Conservation (phyloP, 2,113 vertebrate species). For the Brienomyrus brachyistius region DNA sequence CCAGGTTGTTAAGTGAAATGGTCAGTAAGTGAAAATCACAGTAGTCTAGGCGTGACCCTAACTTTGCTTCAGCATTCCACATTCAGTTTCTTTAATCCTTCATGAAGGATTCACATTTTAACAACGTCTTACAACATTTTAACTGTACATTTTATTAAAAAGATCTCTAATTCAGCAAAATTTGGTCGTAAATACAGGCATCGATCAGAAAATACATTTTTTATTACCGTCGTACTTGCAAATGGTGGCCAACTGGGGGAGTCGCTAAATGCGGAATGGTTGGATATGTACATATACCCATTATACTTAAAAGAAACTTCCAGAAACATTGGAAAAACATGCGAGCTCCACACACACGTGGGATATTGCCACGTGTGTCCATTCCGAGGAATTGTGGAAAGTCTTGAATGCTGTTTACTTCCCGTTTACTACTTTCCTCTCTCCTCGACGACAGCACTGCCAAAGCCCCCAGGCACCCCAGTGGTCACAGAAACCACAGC, state of each 20-base stretch:
- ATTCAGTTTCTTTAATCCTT: neutral
- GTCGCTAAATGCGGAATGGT: neutral
- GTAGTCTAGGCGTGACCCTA: neutral
- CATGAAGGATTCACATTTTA: neutral
- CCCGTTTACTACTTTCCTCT: neutral
- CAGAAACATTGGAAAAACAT: neutral
- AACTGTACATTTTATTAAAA: neutral
- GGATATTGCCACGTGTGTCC: neutral
- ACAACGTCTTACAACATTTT: neutral
- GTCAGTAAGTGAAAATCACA: neutral
- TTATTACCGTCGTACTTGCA: neutral
- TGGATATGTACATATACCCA: neutral
- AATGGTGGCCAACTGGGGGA: neutral
- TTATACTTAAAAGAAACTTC: neutral
- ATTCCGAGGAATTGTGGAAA: neutral
- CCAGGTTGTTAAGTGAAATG: neutral
- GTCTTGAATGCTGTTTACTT: neutral
- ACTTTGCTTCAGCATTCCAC: neutral
- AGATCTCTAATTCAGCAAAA: neutral
- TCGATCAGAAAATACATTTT: neutral
- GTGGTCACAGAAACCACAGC: slow-evolving; percentile 94
- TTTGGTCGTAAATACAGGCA: neutral
- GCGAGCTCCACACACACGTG: neutral
- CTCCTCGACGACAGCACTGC: slow-evolving; percentile 67
- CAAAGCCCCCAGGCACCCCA: slow-evolving; percentile 85